Evolutionary conservation across 2,113 vertebrate genomes (phyloP).

Genomic region (Isichthys henryi): DNA sequence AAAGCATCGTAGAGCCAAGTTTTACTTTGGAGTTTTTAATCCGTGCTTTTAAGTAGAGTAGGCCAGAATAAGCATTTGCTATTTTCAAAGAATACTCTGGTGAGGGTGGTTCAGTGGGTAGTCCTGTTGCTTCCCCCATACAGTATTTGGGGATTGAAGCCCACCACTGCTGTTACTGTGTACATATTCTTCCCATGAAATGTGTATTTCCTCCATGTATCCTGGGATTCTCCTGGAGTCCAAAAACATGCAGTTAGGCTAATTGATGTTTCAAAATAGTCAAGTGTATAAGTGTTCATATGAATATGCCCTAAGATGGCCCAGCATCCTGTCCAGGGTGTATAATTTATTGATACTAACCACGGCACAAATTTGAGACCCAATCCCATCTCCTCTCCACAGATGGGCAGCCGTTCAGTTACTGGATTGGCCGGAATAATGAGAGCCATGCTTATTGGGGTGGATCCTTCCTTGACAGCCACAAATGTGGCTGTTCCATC

Average conservation of each 20-base stretch:
- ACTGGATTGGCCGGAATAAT: constrained; percentile 86
- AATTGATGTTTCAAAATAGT: neutral
- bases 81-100: neutral
- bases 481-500: constrained; percentile 85
- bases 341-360: neutral
- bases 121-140: neutral
- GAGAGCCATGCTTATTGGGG: constrained; percentile 96
- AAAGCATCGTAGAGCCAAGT: neutral
- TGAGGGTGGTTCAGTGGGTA: neutral
- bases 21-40: neutral
- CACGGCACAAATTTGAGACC: neutral
- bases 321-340: neutral
- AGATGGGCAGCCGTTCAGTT: constrained; percentile 86
- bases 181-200: neutral
- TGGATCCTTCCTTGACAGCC: constrained; percentile 79
- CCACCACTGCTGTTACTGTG: neutral
- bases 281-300: neutral
- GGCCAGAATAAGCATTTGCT: neutral
- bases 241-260: neutral
- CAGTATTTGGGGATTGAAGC: neutral
- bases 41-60: neutral
- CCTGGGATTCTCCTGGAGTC: neutral
- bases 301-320: neutral
- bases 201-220: neutral
- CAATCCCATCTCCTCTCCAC: neutral